These are phyloP conservation scores for Propithecus deckenii DNA, from an alignment of 2,797 vertebrate species.

Conservation along the genomic window DNA sequence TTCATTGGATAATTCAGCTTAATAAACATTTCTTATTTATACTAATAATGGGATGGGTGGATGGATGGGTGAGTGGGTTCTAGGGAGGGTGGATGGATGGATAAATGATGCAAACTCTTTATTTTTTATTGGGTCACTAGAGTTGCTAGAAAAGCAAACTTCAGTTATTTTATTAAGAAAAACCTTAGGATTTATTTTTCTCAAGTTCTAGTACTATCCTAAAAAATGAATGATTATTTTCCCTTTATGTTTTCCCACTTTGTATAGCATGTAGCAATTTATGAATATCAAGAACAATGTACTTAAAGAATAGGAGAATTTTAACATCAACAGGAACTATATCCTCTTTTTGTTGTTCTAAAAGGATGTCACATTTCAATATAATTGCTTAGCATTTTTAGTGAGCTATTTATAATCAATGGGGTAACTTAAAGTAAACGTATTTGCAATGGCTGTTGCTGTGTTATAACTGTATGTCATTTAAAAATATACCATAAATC, in stretches of 20 bases:
- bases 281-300: conserved; percentile 62
- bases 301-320: conserved; percentile 67
- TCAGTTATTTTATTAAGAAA: background rate
- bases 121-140: background rate
- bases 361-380: conserved; percentile 61
- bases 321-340: conserved; percentile 40
- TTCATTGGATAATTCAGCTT: background rate
- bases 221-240: conserved; percentile 49
- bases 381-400: conserved; percentile 69
- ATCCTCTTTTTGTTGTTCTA: conserved; percentile 33
- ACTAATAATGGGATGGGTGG: background rate
- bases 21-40: conserved; percentile 35
- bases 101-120: background rate
- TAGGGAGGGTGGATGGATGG: background rate
- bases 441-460: conserved; percentile 47
- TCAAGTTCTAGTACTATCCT: background rate
- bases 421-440: conserved; percentile 64
- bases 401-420: conserved; percentile 56
- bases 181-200: conserved; percentile 25
- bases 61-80: background rate
- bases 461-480: conserved; percentile 42
- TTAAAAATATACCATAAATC: conserved; percentile 60
- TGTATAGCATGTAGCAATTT: conserved; percentile 43
- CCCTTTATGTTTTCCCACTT: conserved; percentile 39
- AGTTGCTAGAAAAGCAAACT: conserved; percentile 1